Base-by-base conservation (phyloP, 1,140 invertebrate species). In the Drosophila simulans region DNA sequence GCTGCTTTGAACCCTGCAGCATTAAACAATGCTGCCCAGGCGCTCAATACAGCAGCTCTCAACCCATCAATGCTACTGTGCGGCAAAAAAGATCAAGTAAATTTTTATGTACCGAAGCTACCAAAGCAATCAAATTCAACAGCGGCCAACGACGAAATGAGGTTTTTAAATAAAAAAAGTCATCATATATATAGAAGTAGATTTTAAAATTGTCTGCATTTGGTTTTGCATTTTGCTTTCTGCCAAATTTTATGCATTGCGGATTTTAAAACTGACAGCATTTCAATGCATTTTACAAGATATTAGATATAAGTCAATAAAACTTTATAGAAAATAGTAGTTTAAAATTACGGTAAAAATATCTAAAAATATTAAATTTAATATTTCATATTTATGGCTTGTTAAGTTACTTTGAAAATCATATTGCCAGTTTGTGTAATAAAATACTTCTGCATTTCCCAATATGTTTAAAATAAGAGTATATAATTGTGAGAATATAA, bases 51-150 rank as follows among this genome's bases (percentile, higher is more conserved):
- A 48, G 89, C 89, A 63, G 89, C 89, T 22, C 89, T 91, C 75
- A 91, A 91, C 68, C 89, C 89, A 45, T 86, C 89, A 68, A 55
- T 84, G 52, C 58, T 91, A 68, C 83, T 91, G 46, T 82, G 89
- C 53, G 78, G 84, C 63, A 91, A 91, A 77, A 91, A 91, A 91
- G 89, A 91, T 79, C 77, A 79, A 64, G 64, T 91, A 40, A 89
- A 83, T 85, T 91, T 91, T 75, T 91, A 91, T 91, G 68, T 91
- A 43, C 89, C 89, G 63, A 89, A 85, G 59, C 74, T 91, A 75
- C 84, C 78, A 64, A 89, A 79, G 52, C 72, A 86, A 53, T 79
- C 75, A 43, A 68, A 58, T 73, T 52, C 71, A 42, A 64, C 69
- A 58, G 68, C 59, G 39, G 69, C 68, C 48, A 62, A 40, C 54